Evolutionary conservation across 2,888 invertebrate genomes (phyloP).

Genomic region (Drosophila macrospina): DNA sequence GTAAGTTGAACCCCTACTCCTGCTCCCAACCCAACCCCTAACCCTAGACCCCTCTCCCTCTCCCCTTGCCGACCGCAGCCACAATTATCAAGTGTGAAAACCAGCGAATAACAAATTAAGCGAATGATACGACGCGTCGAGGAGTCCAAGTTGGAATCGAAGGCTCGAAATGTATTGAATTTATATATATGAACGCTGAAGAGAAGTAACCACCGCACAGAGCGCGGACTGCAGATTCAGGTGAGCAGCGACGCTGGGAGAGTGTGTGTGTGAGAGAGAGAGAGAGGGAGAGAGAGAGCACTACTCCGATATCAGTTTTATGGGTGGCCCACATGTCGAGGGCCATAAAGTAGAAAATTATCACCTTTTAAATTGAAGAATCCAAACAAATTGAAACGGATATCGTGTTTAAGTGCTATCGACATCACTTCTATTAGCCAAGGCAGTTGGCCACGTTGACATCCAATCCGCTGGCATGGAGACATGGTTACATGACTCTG

Average conservation of each 20-base stretch:
- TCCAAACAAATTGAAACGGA: slow-evolving; percentile 86
- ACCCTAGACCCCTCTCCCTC: too few relatives aligned
- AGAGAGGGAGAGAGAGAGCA: slow-evolving; percentile 38
- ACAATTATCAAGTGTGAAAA: slow-evolving; percentile 83
- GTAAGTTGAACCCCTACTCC: slow-evolving; percentile 42
- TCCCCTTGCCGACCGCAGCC: slow-evolving; percentile 42
- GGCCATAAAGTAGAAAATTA: slow-evolving; percentile 86
- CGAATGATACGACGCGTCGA: slow-evolving; percentile 71
- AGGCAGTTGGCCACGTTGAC: slow-evolving; percentile 38
- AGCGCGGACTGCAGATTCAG: slow-evolving; percentile 10
- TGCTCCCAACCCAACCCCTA: not conserved
- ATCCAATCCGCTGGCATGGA: slow-evolving; percentile 32
- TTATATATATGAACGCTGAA: slow-evolving; percentile 55
- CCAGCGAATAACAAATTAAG: slow-evolving; percentile 83
- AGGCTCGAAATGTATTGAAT: slow-evolving; percentile 68
- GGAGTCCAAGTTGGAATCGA: slow-evolving; percentile 35
- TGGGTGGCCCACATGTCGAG: slow-evolving; percentile 86
- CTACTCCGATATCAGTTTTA: slow-evolving; percentile 84
- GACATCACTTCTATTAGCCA: slow-evolving; percentile 85
- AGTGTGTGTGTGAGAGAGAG: too few relatives aligned
- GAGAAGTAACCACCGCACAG: slow-evolving; percentile 29
- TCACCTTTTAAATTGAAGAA: slow-evolving; percentile 86
- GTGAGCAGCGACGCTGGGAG: too few relatives aligned
- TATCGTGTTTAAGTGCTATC: slow-evolving; percentile 86
- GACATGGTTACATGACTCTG: slow-evolving; percentile 73